Evolutionary conservation across 2,888 invertebrate species (phyloP).

Genomic region (Pristionchus mayeri): DNA sequence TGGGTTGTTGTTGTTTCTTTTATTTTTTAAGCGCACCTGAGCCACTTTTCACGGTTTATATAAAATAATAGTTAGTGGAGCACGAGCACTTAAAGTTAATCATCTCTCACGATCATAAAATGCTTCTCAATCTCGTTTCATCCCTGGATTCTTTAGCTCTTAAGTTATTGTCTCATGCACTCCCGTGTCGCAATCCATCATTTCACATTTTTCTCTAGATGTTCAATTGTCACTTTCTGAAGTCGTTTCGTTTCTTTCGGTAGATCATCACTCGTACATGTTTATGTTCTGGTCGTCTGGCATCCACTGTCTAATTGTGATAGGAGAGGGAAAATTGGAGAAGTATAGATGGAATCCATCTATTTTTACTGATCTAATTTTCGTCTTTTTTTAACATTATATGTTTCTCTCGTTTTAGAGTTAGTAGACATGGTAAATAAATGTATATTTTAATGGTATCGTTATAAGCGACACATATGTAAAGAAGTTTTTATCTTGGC

Average conservation of each 20-base stretch:
- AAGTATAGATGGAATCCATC: background rate
- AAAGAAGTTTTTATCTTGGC: background rate
- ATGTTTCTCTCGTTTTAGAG: conserved; percentile 40
- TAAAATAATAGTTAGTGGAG: background rate
- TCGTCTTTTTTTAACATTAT: background rate
- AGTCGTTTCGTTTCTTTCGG: background rate
- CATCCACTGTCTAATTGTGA: conserved; percentile 14
- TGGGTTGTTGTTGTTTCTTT: background rate
- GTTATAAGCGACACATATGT: conserved; percentile 14
- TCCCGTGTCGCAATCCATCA: background rate
- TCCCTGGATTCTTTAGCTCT: conserved; percentile 26
- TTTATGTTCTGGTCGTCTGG: conserved; percentile 21
- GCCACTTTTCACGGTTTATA: conserved; percentile 21
- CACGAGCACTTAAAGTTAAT: background rate
- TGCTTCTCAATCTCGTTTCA: background rate
- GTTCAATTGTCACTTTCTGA: conserved; percentile 37
- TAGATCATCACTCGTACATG: background rate
- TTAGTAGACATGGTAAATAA: conserved; percentile 36
- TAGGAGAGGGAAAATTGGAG: background rate
- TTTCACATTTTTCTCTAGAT: conserved; percentile 6
- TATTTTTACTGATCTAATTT: background rate
- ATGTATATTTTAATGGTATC: background rate
- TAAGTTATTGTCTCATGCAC: conserved; percentile 16
- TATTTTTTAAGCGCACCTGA: conserved; percentile 18
- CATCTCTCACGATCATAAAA: background rate